Percentiles rank a stretch among this genome's conserved stretches.
Conservation (phyloP, 23 tunicate genomes). For the Halocynthia aurantium region DNA sequence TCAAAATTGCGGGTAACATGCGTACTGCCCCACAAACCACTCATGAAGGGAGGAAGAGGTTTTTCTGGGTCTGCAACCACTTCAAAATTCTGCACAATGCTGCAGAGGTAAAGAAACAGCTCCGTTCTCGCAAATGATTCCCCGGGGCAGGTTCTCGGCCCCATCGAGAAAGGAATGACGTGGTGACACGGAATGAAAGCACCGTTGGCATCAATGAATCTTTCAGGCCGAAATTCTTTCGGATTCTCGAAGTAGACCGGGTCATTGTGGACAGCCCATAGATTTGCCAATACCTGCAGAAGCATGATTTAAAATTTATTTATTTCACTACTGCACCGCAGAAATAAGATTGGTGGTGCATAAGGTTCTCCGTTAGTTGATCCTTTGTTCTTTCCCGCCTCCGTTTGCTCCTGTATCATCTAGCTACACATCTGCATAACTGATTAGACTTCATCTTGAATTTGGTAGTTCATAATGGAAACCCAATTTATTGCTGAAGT, state of each 20-base stretch:
- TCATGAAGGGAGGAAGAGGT: not conserved
- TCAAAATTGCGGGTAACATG: conserved; percentile 8
- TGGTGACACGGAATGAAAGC: conserved; percentile 7
- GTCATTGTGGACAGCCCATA: conserved; percentile 8
- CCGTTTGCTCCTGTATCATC: no score
- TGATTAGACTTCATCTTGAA: no score
- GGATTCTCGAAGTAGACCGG: conserved; percentile 10
- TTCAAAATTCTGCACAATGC: conserved; percentile 12
- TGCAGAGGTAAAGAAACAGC: not conserved
- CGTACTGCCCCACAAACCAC: conserved; percentile 10
- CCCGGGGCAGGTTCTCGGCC: conserved; percentile 5
- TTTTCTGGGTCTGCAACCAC: conserved; percentile 1
- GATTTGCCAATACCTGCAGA: conserved; percentile 3
- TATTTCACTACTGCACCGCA: no score
- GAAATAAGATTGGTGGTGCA: no score
- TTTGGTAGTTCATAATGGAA: no score
- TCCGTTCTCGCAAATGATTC: conserved; percentile 2
- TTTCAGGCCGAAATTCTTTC: conserved; percentile 12
- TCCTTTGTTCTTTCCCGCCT: no score
- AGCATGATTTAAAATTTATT: no score
- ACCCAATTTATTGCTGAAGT: no score
- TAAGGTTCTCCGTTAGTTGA: no score
- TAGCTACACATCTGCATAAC: no score
- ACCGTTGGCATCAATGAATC: conserved; percentile 9
- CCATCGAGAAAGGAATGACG: conserved; percentile 8